phyloP scores from a whole-genome alignment of 2,113 vertebrate species.

The Eidolon helvum region DNA sequence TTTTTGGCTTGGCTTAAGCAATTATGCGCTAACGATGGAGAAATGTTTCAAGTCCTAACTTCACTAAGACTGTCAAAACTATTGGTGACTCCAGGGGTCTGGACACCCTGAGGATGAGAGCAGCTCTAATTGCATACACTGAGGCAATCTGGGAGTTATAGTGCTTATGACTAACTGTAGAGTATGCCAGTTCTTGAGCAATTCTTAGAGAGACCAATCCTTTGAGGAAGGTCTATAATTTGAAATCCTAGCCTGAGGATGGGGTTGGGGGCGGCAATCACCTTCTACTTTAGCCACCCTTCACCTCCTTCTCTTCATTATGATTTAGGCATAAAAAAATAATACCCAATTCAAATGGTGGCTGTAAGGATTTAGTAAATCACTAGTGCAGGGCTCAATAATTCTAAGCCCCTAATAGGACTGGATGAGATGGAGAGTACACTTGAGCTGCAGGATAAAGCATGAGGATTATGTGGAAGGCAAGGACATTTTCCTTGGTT shows the following conservation, averaged over 20 bases:
- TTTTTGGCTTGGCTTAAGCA: neutral
- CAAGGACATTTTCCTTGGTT: neutral
- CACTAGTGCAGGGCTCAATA: neutral
- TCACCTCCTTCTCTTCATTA: neutral
- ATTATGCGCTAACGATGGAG: neutral
- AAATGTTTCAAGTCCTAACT: neutral
- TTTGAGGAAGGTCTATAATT: neutral
- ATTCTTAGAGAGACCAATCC: neutral
- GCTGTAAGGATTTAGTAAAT: neutral
- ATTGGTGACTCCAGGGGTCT: neutral
- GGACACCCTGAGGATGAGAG: neutral
- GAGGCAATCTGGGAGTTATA: neutral
- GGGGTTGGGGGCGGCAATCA: neutral
- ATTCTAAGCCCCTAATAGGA: neutral
- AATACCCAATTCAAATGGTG: neutral
- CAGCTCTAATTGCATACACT: neutral
- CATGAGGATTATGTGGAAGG: neutral
- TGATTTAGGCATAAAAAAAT: neutral
- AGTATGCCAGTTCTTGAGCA: neutral
- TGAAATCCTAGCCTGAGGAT: neutral
- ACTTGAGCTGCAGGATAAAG: neutral
- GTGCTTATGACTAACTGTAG: neutral
- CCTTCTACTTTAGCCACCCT: neutral
- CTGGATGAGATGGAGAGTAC: neutral
- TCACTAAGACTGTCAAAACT: neutral